Evolutionary conservation across 2,797 vertebrate species (phyloP).

Genomic region (Sus cebifrons): DNA sequence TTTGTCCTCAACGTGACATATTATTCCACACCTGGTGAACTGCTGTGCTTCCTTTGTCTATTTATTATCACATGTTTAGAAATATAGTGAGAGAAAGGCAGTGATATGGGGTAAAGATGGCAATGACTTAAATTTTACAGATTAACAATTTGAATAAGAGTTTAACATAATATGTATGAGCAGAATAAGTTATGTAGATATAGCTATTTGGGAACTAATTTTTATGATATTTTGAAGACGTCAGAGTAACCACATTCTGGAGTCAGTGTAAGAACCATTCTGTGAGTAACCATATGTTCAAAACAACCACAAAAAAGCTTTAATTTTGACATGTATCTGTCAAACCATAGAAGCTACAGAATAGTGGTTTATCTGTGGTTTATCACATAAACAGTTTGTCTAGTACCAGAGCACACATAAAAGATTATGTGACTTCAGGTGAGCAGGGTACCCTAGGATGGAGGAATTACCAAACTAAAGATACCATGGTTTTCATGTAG

Average conservation of each 20-base stretch:
- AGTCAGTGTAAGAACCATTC: constrained; percentile 44
- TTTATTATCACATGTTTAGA: constrained; percentile 29
- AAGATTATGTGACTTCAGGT: constrained; percentile 84
- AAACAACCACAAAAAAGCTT: constrained; percentile 67
- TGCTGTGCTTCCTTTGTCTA: not conserved
- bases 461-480: constrained; percentile 86
- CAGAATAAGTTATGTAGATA: constrained; percentile 47
- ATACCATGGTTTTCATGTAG: constrained; percentile 75
- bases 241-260: constrained; percentile 7
- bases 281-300: constrained; percentile 68
- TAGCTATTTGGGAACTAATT: constrained; percentile 26
- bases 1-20: constrained; percentile 21
- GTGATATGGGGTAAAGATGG: not conserved
- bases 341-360: constrained; percentile 81
- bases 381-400: constrained; percentile 81
- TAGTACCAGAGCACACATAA: constrained; percentile 79
- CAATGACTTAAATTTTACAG: constrained; percentile 40
- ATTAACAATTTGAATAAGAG: constrained; percentile 36
- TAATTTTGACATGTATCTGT: constrained; percentile 74
- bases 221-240: constrained; percentile 42
- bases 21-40: not conserved
- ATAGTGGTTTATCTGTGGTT: constrained; percentile 64
- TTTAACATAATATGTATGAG: constrained; percentile 31
- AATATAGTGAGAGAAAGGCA: not conserved
- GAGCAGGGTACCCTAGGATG: constrained; percentile 81